These are phyloP conservation scores for Eubasilissa splendida DNA, from an alignment of 2,888 invertebrate genomes.

Conservation along the genomic window DNA sequence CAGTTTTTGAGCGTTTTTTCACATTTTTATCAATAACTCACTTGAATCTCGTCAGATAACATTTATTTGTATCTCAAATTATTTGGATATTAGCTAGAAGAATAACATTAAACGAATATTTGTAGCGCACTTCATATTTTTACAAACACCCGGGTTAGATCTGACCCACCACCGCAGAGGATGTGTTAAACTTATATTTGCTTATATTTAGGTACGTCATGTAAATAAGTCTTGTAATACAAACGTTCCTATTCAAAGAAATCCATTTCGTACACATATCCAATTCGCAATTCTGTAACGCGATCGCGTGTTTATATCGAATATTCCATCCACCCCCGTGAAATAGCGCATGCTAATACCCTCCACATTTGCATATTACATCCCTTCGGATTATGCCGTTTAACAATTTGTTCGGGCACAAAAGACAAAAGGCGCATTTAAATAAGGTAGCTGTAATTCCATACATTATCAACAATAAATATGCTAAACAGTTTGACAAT, in stretches of 20 bases:
- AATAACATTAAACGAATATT: too few relatives aligned
- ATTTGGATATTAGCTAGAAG: too few relatives aligned
- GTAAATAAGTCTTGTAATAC: not conserved
- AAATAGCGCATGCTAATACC: conserved; percentile 24
- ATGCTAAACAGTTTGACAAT: conserved; percentile 38
- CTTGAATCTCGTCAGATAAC: too few relatives aligned
- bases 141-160: too few relatives aligned
- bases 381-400: conserved; percentile 31
- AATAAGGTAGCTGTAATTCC: conserved; percentile 34
- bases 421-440: conserved; percentile 38
- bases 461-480: conserved; percentile 49
- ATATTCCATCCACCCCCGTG: conserved; percentile 3
- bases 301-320: conserved; percentile 16
- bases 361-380: conserved; percentile 33
- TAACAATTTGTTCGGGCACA: conserved; percentile 41
- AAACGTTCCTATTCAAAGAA: not conserved
- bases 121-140: too few relatives aligned
- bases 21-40: too few relatives aligned
- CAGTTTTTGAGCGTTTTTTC: too few relatives aligned
- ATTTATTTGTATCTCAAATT: too few relatives aligned
- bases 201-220: too few relatives aligned
- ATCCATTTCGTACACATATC: not conserved
- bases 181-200: too few relatives aligned
- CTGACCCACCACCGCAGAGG: too few relatives aligned
- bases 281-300: conserved; percentile 1